These are phyloP conservation scores for Crocallis elinguaria DNA, from an alignment of 2,888 invertebrate species.

Conservation along the genomic window DNA sequence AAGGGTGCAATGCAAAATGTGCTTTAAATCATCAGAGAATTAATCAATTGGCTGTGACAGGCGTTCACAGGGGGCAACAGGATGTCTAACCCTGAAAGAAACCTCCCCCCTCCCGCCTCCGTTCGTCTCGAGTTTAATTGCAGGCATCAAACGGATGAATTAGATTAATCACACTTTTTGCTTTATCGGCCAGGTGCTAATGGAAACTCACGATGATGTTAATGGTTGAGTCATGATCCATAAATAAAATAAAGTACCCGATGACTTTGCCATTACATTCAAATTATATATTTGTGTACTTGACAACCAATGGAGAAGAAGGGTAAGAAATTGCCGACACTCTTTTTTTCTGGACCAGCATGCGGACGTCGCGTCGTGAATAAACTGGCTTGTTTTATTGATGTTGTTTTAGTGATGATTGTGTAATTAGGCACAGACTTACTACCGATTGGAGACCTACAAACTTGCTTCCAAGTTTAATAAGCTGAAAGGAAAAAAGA, in stretches of 20 bases:
- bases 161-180: slow-evolving; percentile 75
- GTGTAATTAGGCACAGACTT: no score
- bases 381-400: no score
- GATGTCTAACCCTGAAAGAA: slow-evolving; percentile 23
- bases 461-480: no score
- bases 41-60: slow-evolving; percentile 54
- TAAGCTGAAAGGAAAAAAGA: no score
- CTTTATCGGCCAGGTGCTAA: slow-evolving; percentile 72
- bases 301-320: no score
- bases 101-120: slow-evolving; percentile 43
- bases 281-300: no score
- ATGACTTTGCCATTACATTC: neutral
- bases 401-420: no score
- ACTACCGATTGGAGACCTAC: no score
- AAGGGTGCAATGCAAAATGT: neutral
- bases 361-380: no score
- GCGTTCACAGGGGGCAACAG: slow-evolving; percentile 23
- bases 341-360: no score
- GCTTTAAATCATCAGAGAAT: slow-evolving; percentile 59
- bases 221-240: neutral
- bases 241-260: neutral
- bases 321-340: no score
- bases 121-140: slow-evolving; percentile 63
- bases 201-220: slow-evolving; percentile 59
- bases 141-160: slow-evolving; percentile 71